A percentile compares a stretch with the other conserved stretches of the same genome.
phyloP scores from a whole-genome alignment of 1,140 invertebrate species.

The Brachionus angularis region DNA sequence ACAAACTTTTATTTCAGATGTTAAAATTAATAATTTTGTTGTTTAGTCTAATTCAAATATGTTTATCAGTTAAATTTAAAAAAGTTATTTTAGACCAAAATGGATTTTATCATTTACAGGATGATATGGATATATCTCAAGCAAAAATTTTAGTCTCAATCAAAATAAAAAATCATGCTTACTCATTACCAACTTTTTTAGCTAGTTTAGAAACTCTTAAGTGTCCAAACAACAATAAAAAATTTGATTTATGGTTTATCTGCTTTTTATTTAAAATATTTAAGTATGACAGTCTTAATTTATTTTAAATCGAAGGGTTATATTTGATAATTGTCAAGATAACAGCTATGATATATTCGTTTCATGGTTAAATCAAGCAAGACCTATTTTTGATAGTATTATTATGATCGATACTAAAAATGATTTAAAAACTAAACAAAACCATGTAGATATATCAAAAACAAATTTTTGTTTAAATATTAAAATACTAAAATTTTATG shows the following conservation, averaged over 20 bases:
- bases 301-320: no score
- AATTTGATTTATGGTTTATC: constrained; percentile 11
- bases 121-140: not conserved
- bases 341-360: constrained; percentile 31
- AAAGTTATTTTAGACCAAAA: not conserved
- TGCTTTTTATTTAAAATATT: not conserved
- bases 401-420: constrained; percentile 17
- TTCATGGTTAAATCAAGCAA: not conserved
- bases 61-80: no score
- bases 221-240: not conserved
- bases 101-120: not conserved
- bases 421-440: constrained; percentile 17
- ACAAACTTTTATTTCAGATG: no score
- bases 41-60: no score
- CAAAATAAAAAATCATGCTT: not conserved
- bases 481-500: not conserved
- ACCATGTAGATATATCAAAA: not conserved
- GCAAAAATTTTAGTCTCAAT: not conserved
- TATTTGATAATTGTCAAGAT: constrained; percentile 6
- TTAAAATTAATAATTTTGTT: no score
- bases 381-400: not conserved
- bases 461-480: not conserved
- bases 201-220: constrained; percentile 6
- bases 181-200: constrained; percentile 26
- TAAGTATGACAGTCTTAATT: no score